A percentile compares a stretch with the other conserved stretches of the same genome.
Conservation (phyloP, 2,888 invertebrate species). For the Chrysolina haemoptera region DNA sequence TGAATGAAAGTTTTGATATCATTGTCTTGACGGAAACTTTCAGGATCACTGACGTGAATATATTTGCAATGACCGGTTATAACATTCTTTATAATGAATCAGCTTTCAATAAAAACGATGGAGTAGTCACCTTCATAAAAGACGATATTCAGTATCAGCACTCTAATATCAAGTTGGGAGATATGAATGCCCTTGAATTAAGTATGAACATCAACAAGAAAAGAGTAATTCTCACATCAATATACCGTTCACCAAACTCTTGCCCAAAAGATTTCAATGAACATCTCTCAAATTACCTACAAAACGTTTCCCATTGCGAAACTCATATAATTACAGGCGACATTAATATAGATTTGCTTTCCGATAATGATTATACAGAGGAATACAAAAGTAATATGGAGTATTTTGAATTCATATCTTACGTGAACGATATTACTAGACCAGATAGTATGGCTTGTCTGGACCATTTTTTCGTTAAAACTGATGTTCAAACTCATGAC, state of each 20-base stretch:
- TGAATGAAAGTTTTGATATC: neutral
- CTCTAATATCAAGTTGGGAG: neutral
- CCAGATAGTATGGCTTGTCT: neutral
- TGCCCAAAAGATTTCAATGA: neutral
- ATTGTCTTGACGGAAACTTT: no score
- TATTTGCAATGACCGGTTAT: neutral
- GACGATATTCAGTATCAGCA: neutral
- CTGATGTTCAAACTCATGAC: neutral
- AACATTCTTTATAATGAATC: neutral
- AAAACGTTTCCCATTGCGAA: no score
- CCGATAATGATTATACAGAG: neutral
- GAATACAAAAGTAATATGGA: neutral
- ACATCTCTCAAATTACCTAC: neutral
- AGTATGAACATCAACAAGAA: neutral
- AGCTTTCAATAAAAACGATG: neutral
- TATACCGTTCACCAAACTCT: neutral
- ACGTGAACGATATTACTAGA: neutral
- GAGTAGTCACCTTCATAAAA: neutral
- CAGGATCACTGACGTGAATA: neutral
- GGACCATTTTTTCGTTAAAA: neutral
- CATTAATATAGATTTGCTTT: neutral
- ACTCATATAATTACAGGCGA: neutral
- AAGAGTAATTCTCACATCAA: neutral
- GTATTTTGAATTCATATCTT: neutral
- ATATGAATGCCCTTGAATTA: neutral